A percentile compares a stretch with the other conserved stretches of the same genome.
Evolutionary conservation across 2,797 vertebrate species (phyloP).

Genomic region (Astyanax mexicanus): DNA sequence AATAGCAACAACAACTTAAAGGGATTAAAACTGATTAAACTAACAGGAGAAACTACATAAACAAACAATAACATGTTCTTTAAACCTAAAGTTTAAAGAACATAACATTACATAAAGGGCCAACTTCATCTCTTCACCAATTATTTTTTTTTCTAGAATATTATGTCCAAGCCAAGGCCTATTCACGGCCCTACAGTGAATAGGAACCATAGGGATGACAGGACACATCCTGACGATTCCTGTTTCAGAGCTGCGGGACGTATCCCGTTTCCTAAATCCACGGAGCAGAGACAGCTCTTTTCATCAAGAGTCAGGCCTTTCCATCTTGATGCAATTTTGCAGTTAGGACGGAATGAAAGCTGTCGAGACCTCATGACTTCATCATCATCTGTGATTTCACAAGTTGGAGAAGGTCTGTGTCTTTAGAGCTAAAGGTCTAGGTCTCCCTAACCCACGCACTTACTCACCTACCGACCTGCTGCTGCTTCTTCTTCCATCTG

Average conservation of each 20-base stretch:
- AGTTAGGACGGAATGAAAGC: slow-evolving; percentile 32
- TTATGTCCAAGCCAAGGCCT: not conserved
- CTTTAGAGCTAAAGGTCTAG: slow-evolving; percentile 50
- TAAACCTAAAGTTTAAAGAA: too few species aligned
- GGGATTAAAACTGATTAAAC: too few species aligned
- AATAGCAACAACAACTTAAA: too few species aligned
- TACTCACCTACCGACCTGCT: slow-evolving; percentile 20
- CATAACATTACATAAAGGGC: not conserved
- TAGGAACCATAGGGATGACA: not conserved
- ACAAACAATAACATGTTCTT: too few species aligned
- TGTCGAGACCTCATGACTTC: slow-evolving; percentile 49
- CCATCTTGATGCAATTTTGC: slow-evolving; percentile 41
- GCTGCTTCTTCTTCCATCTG: slow-evolving; percentile 8
- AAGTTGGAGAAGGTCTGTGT: slow-evolving; percentile 20
- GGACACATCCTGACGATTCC: slow-evolving; percentile 17
- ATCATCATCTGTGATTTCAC: slow-evolving; percentile 44
- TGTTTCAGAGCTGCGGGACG: not conserved
- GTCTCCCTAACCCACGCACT: slow-evolving; percentile 13
- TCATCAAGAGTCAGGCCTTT: slow-evolving; percentile 26
- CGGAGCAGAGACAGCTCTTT: slow-evolving; percentile 1
- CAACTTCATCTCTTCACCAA: not conserved
- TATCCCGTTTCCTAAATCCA: slow-evolving; percentile 23
- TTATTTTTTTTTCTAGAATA: not conserved
- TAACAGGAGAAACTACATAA: too few species aligned
- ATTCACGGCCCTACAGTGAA: not conserved